Percentiles rank a stretch among this genome's conserved stretches.
Evolutionary conservation across 2,888 invertebrate species (phyloP).

Genomic region (Holacanthella duospinosa): DNA sequence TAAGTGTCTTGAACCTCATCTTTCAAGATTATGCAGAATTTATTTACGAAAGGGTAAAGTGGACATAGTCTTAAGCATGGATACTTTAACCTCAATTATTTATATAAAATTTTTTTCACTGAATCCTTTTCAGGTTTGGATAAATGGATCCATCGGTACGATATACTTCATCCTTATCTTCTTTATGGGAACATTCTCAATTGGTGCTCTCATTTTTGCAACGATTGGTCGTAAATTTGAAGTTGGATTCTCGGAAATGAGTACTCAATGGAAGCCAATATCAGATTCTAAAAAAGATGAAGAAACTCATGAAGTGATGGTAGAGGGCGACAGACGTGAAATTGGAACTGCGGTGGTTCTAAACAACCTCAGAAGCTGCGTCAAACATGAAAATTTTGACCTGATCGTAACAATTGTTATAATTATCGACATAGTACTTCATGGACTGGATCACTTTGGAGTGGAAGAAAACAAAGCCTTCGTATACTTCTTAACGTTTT

Average conservation of each 20-base stretch:
- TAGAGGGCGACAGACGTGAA: too few species aligned
- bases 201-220: not conserved
- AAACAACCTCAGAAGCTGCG: too few species aligned
- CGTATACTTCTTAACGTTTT: too few species aligned
- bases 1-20: not conserved
- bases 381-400: not conserved
- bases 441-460: not conserved
- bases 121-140: not conserved
- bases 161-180: not conserved
- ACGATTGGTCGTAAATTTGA: not conserved
- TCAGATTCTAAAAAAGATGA: too few species aligned
- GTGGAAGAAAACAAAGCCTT: not conserved
- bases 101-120: too few species aligned
- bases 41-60: not conserved
- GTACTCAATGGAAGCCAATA: too few species aligned
- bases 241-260: not conserved
- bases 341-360: too few species aligned
- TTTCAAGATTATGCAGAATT: not conserved
- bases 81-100: too few species aligned
- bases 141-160: not conserved
- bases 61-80: not conserved
- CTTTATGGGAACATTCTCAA: not conserved
- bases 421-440: not conserved
- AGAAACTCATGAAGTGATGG: too few species aligned
- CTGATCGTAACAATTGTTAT: not conserved